Percentiles rank a stretch among this genome's conserved stretches.
Evolutionary conservation across 92 coral and sea anemone species (phyloP).

Genomic region (Parazoanthus atlanticus): DNA sequence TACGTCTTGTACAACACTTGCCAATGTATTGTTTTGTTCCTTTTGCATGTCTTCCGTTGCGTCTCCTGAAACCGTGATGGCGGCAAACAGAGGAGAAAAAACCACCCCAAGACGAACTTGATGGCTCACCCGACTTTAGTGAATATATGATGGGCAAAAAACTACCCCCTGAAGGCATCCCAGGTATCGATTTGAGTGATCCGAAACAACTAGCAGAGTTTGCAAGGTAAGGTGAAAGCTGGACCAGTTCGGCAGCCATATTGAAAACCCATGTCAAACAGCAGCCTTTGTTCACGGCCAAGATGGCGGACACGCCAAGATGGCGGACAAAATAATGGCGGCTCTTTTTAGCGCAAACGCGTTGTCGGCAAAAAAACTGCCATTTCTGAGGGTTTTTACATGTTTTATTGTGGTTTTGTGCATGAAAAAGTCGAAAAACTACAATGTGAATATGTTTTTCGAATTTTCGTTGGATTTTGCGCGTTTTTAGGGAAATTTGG

Average conservation of each 20-base stretch:
- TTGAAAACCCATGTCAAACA: slow-evolving; percentile 98
- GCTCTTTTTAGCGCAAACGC: slow-evolving; percentile 43
- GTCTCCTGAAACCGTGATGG: slow-evolving; percentile 72
- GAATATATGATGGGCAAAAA: slow-evolving; percentile 99
- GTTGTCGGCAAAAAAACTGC: slow-evolving; percentile 8
- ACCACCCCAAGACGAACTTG: slow-evolving; percentile 93
- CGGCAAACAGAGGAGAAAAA: slow-evolving; percentile 85
- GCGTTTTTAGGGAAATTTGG: background rate
- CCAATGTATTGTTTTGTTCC: slow-evolving; percentile 67
- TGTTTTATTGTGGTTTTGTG: background rate
- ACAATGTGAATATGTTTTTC: background rate
- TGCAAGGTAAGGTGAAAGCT: slow-evolving; percentile 94
- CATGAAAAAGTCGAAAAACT: background rate
- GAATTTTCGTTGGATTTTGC: background rate
- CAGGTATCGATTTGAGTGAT: slow-evolving; percentile 99
- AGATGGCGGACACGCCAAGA: slow-evolving; percentile 97
- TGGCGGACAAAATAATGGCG: slow-evolving; percentile 73
- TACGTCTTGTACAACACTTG: slow-evolving; percentile 49
- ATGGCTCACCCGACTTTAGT: slow-evolving; percentile 92
- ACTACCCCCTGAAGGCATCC: slow-evolving; percentile 97
- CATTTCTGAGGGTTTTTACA: background rate
- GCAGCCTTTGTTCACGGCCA: slow-evolving; percentile 93
- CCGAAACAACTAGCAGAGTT: slow-evolving; percentile 99
- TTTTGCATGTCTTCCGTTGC: slow-evolving; percentile 75
- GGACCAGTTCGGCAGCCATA: slow-evolving; percentile 98